Evolutionary conservation across 2,113 vertebrate species (phyloP).

Genomic region (Larimichthys polyactis): DNA sequence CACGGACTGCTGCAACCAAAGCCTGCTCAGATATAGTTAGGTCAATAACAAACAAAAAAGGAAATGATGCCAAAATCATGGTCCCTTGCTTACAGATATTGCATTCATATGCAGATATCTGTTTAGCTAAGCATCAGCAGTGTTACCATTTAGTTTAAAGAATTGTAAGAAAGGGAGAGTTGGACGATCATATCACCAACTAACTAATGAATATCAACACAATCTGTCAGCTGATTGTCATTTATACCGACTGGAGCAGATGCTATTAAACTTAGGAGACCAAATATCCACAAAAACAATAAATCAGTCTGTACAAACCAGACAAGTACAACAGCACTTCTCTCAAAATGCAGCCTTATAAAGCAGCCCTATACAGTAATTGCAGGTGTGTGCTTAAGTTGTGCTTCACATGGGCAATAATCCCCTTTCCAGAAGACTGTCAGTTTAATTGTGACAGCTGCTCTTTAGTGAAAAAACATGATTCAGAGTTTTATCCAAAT

Average conservation of each 20-base stretch:
- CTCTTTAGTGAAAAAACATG: not conserved
- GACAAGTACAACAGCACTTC: not conserved
- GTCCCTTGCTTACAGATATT: no score
- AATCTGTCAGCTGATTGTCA: not conserved
- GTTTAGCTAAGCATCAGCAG: not conserved
- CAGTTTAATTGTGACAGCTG: not conserved
- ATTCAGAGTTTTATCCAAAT: conserved; percentile 21
- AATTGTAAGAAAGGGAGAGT: not conserved
- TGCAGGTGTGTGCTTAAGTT: not conserved
- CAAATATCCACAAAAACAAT: not conserved
- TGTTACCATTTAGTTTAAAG: not conserved
- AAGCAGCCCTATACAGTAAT: not conserved
- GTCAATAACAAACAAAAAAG: no score
- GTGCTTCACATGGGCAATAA: not conserved
- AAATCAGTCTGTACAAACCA: not conserved
- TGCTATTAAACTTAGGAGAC: not conserved
- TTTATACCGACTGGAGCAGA: not conserved
- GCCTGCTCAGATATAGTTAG: no score
- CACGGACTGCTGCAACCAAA: no score
- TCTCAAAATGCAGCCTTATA: not conserved
- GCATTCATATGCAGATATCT: no score
- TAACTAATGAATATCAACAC: not conserved
- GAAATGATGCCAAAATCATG: no score
- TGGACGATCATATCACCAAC: not conserved
- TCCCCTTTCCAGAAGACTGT: not conserved